Evolutionary conservation across 2,797 vertebrate genomes (phyloP), one percentile per base, ranked within the genome.

Genomic region (Kryptopterus vitreolus): DNA sequence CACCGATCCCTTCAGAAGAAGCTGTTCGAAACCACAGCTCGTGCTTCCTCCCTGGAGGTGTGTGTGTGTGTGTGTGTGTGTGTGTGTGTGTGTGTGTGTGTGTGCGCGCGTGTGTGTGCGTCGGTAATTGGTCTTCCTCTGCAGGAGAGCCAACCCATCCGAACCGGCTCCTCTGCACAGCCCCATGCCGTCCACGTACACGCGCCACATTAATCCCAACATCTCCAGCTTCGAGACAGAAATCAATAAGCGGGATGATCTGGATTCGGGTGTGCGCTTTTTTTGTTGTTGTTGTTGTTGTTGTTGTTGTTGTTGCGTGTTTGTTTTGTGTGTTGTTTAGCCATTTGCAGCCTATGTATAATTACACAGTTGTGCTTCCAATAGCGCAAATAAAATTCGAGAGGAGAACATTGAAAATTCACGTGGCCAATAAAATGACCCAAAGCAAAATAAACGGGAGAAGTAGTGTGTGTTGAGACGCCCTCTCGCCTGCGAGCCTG

Each of bases 41-140:
- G 70, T 75, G 57, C 73, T 77, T 83, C 79, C 79, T 84, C 79
- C 81, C 82, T 78, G 53, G 85, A 78, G 84, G 83, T 83, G 78
- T 80, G 81, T 71, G 63, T 68, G 52, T 22, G 52, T 53, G 50
- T 53, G 16, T 53, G 50, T 53, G 50, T 53, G 52, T 53, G 52
- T 53, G 52, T 53, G 50, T 52, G 48, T 50, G 48, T 50, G 48
- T 50, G 48, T 50, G 48, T 50, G 35, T 38, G 35, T 38, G 35
- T 38, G 35, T 38, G 35, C 8, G 35, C 8, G 35, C 8, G 35
- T 38, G 50, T 52, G 50, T 65, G 74, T 61, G 50, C 22, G 61
- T 79, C 76, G 16, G 74, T 83, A 85, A 87, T 88, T 87, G 84
- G 81, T 80, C 78, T 80, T 82, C 76, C 80, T 79, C 76, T 78